Conservation (phyloP, 2,113 vertebrate species). For the Maccullochella peelii region DNA sequence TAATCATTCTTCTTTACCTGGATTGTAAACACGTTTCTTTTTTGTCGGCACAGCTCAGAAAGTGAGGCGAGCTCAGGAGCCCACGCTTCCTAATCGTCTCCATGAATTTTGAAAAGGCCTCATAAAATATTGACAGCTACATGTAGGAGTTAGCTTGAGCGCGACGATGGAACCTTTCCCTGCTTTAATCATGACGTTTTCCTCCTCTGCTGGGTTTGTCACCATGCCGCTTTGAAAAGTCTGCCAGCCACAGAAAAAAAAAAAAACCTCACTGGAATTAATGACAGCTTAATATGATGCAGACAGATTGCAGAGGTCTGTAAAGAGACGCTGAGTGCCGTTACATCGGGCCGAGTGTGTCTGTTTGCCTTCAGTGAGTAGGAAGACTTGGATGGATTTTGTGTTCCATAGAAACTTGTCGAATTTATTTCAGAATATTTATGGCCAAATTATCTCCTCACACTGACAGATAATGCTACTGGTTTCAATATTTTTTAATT, state of each 20-base stretch:
- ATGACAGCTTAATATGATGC: conserved; percentile 17
- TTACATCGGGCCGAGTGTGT: not conserved
- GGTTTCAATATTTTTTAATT: conserved; percentile 9
- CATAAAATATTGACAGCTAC: conserved; percentile 50
- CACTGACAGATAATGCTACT: not conserved
- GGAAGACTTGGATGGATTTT: conserved; percentile 29
- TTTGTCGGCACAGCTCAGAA: not conserved
- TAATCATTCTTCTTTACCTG: conserved; percentile 3
- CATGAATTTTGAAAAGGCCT: conserved; percentile 16
- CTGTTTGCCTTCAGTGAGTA: not conserved
- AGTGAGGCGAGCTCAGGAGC: not conserved
- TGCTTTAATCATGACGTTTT: conserved; percentile 32
- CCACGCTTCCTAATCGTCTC: not conserved
- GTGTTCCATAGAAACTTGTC: conserved; percentile 16
- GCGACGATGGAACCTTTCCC: conserved; percentile 19
- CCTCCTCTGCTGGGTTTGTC: conserved; percentile 8
- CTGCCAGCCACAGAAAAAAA: not conserved
- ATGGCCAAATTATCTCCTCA: not conserved
- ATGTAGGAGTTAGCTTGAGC: conserved; percentile 1
- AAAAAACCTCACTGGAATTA: not conserved
- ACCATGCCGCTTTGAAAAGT: conserved; percentile 31
- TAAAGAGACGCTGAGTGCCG: conserved; percentile 7
- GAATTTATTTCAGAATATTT: conserved; percentile 24
- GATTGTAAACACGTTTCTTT: not conserved
- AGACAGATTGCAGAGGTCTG: conserved; percentile 44